These are phyloP conservation scores for Clitarchus hookeri DNA, from an alignment of 2,888 invertebrate genomes.

Conservation along the genomic window DNA sequence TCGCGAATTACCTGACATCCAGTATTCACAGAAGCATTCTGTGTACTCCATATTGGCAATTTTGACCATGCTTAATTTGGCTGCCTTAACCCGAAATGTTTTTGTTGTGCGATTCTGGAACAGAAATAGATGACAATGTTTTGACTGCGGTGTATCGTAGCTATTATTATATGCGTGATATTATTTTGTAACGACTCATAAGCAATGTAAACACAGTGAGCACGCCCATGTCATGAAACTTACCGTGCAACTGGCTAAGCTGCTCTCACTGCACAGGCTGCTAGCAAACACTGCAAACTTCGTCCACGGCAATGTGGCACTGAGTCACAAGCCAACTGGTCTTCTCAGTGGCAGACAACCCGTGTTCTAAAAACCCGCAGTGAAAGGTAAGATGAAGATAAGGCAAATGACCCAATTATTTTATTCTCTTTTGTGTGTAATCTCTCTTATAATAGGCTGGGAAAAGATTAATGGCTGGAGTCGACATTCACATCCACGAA, in stretches of 20 bases:
- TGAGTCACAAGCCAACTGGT: background rate
- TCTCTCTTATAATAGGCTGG: background rate
- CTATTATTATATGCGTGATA: no score
- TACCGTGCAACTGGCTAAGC: background rate
- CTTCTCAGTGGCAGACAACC: background rate
- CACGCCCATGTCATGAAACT: background rate
- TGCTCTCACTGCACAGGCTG: background rate
- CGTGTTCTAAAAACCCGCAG: background rate
- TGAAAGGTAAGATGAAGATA: background rate
- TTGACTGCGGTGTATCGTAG: no score
- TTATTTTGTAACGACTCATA: no score
- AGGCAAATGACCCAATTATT: background rate
- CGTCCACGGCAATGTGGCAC: no score
- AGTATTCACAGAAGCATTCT: no score
- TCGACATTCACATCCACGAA: background rate
- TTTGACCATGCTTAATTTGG: no score
- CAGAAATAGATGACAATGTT: no score
- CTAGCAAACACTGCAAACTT: background rate
- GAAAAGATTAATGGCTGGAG: background rate
- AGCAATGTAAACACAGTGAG: no score
- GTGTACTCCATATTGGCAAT: no score
- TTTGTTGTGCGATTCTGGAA: no score
- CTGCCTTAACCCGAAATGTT: no score
- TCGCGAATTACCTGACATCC: no score
- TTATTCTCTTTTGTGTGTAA: background rate